Conservation (phyloP, 2,888 invertebrate genomes). For the Sinohyriopsis cumingii region DNA sequence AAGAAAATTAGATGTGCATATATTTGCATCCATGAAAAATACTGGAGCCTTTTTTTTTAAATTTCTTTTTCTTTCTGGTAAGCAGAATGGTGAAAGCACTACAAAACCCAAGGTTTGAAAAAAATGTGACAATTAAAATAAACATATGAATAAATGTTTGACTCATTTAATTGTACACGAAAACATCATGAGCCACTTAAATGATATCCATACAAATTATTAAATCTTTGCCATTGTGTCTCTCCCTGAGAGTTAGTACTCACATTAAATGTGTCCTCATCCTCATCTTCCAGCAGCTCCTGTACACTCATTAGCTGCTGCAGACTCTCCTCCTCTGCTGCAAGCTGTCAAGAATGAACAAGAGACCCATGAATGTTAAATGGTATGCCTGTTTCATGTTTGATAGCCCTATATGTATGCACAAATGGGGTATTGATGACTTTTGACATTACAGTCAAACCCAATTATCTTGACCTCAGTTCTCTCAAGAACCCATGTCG, state of each 20-base stretch:
- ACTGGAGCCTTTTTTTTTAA: too few relatives aligned
- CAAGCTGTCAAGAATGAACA: constrained; percentile 74
- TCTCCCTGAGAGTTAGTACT: constrained; percentile 19
- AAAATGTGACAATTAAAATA: too few relatives aligned
- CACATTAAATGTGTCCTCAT: constrained; percentile 60
- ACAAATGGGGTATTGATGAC: neutral
- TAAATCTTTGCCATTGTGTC: too few relatives aligned
- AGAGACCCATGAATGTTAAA: neutral
- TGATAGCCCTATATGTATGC: neutral
- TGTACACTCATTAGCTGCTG: constrained; percentile 84
- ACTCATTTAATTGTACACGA: neutral
- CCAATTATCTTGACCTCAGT: too few relatives aligned
- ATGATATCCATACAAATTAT: too few relatives aligned
- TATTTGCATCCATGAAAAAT: too few relatives aligned
- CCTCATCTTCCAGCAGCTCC: constrained; percentile 79
- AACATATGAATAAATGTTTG: neutral
- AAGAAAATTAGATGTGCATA: too few relatives aligned
- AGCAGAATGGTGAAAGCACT: too few relatives aligned
- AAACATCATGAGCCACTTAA: neutral
- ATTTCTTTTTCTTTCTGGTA: too few relatives aligned
- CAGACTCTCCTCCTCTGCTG: constrained; percentile 90
- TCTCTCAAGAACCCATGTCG: too few relatives aligned
- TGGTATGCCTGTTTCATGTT: neutral
- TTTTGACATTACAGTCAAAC: too few relatives aligned
- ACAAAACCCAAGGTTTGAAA: too few relatives aligned